phyloP scores from a whole-genome alignment of 1,140 invertebrate genomes.

The Trichonephila clavipes region DNA sequence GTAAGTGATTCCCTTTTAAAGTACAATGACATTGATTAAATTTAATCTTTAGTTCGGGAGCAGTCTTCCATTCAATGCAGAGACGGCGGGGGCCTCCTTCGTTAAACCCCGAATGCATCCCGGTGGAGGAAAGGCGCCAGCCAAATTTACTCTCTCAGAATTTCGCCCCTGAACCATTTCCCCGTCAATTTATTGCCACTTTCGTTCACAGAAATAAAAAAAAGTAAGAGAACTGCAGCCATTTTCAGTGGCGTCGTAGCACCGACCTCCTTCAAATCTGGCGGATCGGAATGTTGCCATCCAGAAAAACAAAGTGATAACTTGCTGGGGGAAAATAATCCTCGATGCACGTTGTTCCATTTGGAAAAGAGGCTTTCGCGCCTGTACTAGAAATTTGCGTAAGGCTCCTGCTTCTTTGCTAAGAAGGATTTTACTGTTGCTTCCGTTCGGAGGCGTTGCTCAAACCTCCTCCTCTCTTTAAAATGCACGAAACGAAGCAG shows the following conservation, averaged over 20 bases:
- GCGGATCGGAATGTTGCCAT: slow-evolving; percentile 47
- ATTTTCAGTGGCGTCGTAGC: slow-evolving; percentile 21
- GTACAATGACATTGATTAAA: slow-evolving; percentile 27
- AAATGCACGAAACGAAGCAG: not conserved
- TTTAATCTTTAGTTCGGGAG: slow-evolving; percentile 3
- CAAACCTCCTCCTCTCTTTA: not conserved
- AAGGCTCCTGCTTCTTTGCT: not conserved
- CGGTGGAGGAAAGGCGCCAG: slow-evolving; percentile 26
- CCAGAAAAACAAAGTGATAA: slow-evolving; percentile 60
- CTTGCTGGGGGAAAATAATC: slow-evolving; percentile 9
- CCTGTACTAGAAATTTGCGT: not conserved
- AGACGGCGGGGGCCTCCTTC: not conserved
- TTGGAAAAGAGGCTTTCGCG: not conserved
- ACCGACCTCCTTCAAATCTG: slow-evolving; percentile 38
- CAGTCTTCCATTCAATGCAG: too few species aligned
- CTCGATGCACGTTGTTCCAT: slow-evolving; percentile 1
- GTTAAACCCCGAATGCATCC: not conserved
- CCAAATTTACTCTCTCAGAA: slow-evolving; percentile 45
- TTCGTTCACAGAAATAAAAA: slow-evolving; percentile 26
- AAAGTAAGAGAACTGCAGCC: not conserved
- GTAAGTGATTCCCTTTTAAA: not conserved
- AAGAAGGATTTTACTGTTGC: not conserved
- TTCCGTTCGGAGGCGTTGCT: not conserved
- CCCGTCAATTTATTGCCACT: slow-evolving; percentile 58
- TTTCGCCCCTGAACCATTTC: slow-evolving; percentile 28